Base-by-base conservation (phyloP, 2,797 vertebrate species). In the Enteromius afrohamiltoni region DNA sequence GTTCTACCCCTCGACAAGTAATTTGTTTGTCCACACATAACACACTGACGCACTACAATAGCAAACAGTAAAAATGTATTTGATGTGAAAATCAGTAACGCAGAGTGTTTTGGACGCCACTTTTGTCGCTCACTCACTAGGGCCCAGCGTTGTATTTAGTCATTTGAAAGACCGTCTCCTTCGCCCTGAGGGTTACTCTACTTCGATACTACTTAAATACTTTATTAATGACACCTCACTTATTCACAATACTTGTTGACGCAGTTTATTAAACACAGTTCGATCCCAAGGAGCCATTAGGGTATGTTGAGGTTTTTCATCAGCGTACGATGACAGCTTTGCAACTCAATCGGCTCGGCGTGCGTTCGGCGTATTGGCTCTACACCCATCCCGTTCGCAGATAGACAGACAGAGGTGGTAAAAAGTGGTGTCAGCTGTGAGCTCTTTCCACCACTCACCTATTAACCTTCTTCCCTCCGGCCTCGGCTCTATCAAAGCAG, bases 401-500 rank as follows among this genome's bases (percentile, higher is more conserved):
- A 69, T 80, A 87, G 84, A 81, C 67, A 85, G 84, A 83, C 79
- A 58, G 82, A 42, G 76, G 80, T 45, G 89, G 90, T 90, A 89
- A 86, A 89, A 91, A 89, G 86, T 80, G 86, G 84, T 93, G 88
- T 92, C 89, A 91, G 88, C 85, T 91, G 88, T 88, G 91, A 84
- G 86, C 87, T 91, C 88, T 90, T 89, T 91, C 85, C 87, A 86
- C 88, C 86, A 92, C 88, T 93, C 92, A 86, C 86, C 89, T 90
- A 91, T 95, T 95, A 94, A 94, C 88, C 90, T 86, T 74, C 79
- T 85, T 84, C 77, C 83, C 85, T 75, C 71, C 29, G 83, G 77
- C 86, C 83, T 78, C 86, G 71, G 88, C 90, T 90, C 91, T 91
- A 88, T 89, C 90, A 90, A 87, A 94, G 93, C 92, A 90, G 74